Evolutionary conservation across 2,888 invertebrate genomes (phyloP).

Genomic region (Lutraria lutraria): DNA sequence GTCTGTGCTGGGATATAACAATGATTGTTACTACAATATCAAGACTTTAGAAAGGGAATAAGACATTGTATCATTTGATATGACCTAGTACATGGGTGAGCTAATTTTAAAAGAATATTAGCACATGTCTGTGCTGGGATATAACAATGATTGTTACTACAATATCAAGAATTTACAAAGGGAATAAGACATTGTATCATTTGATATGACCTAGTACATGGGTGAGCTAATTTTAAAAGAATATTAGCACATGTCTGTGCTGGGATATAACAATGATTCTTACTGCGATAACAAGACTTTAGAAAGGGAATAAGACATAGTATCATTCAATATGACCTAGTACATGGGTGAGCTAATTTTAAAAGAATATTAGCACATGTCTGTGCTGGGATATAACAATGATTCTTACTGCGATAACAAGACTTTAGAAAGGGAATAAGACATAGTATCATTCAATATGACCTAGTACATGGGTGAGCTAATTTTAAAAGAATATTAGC

Average conservation of each 20-base stretch:
- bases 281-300: neutral
- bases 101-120: constrained; percentile 34
- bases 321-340: constrained; percentile 37
- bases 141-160: neutral
- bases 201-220: constrained; percentile 27
- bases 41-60: neutral
- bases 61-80: neutral
- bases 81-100: constrained; percentile 32
- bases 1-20: constrained; percentile 37
- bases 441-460: constrained; percentile 22
- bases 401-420: neutral
- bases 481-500: constrained; percentile 31
- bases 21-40: neutral
- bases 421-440: neutral
- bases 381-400: constrained; percentile 49
- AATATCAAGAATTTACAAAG: neutral
- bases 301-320: neutral
- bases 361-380: constrained; percentile 49
- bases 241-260: constrained; percentile 53
- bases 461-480: constrained; percentile 43
- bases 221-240: constrained; percentile 24
- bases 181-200: neutral
- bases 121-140: constrained; percentile 47
- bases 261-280: constrained; percentile 19
- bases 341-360: constrained; percentile 48